phyloP scores from a whole-genome alignment of 2,113 vertebrate species.

The Datnioides undecimradiatus region DNA sequence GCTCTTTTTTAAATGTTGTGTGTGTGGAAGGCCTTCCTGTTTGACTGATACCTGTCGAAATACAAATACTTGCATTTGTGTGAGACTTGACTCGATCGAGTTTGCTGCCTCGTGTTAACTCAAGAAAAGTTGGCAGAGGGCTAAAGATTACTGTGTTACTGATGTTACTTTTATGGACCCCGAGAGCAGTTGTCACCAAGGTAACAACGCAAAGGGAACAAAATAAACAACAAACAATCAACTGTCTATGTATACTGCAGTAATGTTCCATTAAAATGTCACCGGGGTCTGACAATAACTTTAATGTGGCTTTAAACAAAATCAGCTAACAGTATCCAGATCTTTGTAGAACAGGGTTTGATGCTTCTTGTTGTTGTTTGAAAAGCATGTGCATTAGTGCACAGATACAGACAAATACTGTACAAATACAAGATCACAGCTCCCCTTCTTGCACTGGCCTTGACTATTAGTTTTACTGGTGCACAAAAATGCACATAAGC shows the following conservation, averaged over 20 bases:
- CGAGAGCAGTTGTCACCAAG: neutral
- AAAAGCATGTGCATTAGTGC: too few relatives aligned
- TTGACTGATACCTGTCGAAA: constrained; percentile 31
- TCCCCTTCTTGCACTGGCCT: neutral
- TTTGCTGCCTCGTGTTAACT: constrained; percentile 1
- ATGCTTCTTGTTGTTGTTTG: neutral
- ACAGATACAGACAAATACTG: neutral
- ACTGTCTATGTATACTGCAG: neutral
- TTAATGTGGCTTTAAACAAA: neutral
- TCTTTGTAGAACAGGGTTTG: neutral
- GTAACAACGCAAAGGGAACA: neutral
- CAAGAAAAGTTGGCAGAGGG: constrained; percentile 24
- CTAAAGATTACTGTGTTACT: neutral
- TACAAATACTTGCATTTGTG: neutral
- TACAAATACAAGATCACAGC: neutral
- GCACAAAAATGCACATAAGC: neutral
- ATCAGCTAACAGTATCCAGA: neutral
- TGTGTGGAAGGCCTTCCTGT: constrained; percentile 64
- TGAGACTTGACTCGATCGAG: neutral
- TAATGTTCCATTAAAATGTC: neutral
- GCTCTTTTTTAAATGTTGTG: constrained; percentile 22
- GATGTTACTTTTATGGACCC: neutral
- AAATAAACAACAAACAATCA: constrained; percentile 24
- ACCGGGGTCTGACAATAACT: neutral
- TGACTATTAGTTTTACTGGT: neutral